Evolutionary conservation across 2,888 invertebrate genomes (phyloP).

Genomic region (Stenichneumon culpator): DNA sequence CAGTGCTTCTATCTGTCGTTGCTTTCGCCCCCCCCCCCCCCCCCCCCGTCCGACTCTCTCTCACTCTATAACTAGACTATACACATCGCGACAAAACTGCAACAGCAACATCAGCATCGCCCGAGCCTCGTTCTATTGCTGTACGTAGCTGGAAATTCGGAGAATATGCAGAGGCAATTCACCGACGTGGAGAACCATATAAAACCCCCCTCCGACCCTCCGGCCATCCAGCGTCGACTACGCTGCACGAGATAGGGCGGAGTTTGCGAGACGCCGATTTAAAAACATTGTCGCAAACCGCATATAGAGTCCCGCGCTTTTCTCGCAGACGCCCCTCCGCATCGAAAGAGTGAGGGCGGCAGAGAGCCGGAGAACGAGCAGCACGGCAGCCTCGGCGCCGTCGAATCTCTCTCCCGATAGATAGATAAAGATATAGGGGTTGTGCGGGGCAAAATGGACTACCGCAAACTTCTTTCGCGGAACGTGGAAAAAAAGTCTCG

Average conservation of each 20-base stretch:
- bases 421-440: slow-evolving; percentile 30
- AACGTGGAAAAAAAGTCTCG: too few species aligned
- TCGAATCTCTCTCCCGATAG: slow-evolving; percentile 27
- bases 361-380: not conserved
- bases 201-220: not conserved
- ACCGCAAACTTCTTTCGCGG: too few species aligned
- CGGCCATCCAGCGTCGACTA: not conserved
- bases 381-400: slow-evolving; percentile 31
- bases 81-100: slow-evolving; percentile 52
- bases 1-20: slow-evolving; percentile 64
- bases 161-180: slow-evolving; percentile 18
- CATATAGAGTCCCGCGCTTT: slow-evolving; percentile 48
- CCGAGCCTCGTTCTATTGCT: not conserved
- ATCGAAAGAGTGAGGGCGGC: not conserved
- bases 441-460: too few species aligned
- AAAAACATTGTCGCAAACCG: slow-evolving; percentile 66
- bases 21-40: slow-evolving; percentile 11
- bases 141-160: slow-evolving; percentile 7
- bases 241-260: slow-evolving; percentile 20
- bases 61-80: slow-evolving; percentile 26
- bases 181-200: not conserved
- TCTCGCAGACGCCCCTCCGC: slow-evolving; percentile 20
- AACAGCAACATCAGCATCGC: slow-evolving; percentile 57
- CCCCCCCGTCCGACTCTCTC: not conserved
- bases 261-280: slow-evolving; percentile 61